Evolutionary conservation across 2,888 invertebrate genomes (phyloP).

Genomic region (Scrobipalpa atriplicella): DNA sequence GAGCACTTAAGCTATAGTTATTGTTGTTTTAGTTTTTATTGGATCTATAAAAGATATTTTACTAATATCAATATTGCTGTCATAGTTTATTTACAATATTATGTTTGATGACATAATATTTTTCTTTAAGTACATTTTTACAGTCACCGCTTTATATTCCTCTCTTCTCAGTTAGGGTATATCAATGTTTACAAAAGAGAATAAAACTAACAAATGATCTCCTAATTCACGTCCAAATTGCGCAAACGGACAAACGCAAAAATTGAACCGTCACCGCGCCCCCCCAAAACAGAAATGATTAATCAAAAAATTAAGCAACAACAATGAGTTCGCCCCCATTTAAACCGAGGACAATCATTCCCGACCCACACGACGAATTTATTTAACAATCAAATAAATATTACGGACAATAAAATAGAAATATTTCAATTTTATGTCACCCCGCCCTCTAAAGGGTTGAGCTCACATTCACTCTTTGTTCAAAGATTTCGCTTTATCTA

Average conservation of each 20-base stretch:
- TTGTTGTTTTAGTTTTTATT: too few relatives aligned
- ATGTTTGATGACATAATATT: too few relatives aligned
- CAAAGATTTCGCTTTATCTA: slow-evolving; percentile 71
- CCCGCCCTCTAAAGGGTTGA: slow-evolving; percentile 72
- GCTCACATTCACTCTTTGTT: slow-evolving; percentile 48
- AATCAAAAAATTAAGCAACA: slow-evolving; percentile 82
- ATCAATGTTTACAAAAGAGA: slow-evolving; percentile 5
- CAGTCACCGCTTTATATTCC: too few relatives aligned
- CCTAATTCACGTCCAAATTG: slow-evolving; percentile 13
- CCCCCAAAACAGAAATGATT: slow-evolving; percentile 72
- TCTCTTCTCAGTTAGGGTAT: too few relatives aligned
- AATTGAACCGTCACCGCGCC: slow-evolving; percentile 67
- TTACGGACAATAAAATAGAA: slow-evolving; percentile 80
- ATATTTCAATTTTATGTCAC: slow-evolving; percentile 80
- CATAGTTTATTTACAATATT: too few relatives aligned
- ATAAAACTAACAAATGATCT: background rate
- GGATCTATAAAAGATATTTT: too few relatives aligned
- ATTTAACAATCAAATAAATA: slow-evolving; percentile 83
- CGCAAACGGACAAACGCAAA: slow-evolving; percentile 36
- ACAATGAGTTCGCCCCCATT: slow-evolving; percentile 73
- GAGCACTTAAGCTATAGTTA: background rate
- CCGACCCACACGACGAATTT: slow-evolving; percentile 79
- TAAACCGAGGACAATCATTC: slow-evolving; percentile 71
- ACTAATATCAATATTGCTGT: too few relatives aligned
- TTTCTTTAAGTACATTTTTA: too few relatives aligned